Base-by-base conservation (phyloP, 92 coral and sea anemone species). In the Phenganax stokvisi region DNA sequence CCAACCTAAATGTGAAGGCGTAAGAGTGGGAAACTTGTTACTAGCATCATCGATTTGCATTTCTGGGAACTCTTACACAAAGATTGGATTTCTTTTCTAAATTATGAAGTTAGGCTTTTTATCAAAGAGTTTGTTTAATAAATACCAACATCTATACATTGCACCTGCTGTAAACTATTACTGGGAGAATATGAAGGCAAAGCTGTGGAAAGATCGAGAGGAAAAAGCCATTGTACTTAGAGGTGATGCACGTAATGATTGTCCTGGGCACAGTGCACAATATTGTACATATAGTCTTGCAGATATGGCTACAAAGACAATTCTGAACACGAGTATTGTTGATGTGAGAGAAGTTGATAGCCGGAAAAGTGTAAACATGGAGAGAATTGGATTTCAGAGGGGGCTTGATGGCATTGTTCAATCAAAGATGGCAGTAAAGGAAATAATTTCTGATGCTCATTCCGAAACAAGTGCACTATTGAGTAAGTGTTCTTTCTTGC, bases 201-300 rank as follows among this genome's bases (percentile, higher is more conserved):
- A 57, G 59, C 17, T 69, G 11, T 12, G 17, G 74, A 73, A 61
- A 51, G 85, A 82, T 60, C 17, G 74, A 9, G 72, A 63, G 27
- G 72, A 70, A 3, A 74, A 83, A 76, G 83, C 58, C 17, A 79
- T 75, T 37, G 57, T 83, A 51, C 59, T 83, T 65, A 74, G 82
- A 20, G 73, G 83, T n/a, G 86, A 83, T 83, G 86, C 51, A 51
- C 56, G 86, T 15, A 75, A 83, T 75, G 86, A 83, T 56, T 83
- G 83, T 3, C 82, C 55, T 15, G 67, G 67, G 67, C 67, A 61
- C 25, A 15, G 67, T 61, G 67, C 67, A 8, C 67, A 61, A 59
- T 61, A 80, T 27, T 80, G 86, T 12, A 56, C 82, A 54, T 83
- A 83, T 54, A 74, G 57, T 16, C 20, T 83, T 12, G 74, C 82